Evolutionary conservation across 2,113 vertebrate species (phyloP).

Genomic region (Ctenodactylus gundi): DNA sequence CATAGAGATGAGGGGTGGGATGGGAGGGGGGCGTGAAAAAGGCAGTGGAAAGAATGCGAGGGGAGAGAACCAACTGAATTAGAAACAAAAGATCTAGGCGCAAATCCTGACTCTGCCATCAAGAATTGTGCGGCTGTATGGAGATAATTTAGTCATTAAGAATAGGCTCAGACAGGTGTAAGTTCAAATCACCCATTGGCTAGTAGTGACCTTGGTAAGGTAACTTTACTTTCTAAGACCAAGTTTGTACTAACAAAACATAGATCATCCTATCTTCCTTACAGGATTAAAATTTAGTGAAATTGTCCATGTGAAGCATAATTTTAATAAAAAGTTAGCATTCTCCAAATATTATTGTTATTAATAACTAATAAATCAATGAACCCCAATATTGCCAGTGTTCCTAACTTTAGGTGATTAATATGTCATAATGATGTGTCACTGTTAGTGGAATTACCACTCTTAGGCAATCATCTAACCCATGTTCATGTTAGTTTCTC

Average conservation of each 20-base stretch:
- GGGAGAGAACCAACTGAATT: neutral
- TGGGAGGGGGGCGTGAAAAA: no score
- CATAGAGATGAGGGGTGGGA: no score
- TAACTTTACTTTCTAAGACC: neutral
- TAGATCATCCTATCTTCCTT: neutral
- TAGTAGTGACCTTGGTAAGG: neutral
- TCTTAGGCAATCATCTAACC: neutral
- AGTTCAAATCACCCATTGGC: neutral
- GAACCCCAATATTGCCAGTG: neutral
- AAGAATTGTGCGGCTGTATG: neutral
- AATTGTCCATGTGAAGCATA: neutral
- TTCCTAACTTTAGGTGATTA: neutral
- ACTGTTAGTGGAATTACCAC: neutral
- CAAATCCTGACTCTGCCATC: neutral
- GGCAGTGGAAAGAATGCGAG: no score
- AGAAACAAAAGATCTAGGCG: neutral
- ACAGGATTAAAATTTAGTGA: neutral
- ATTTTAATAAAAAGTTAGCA: neutral
- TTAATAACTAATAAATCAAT: neutral
- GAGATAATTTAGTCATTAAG: neutral
- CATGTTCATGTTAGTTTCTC: neutral
- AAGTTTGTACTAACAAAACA: neutral
- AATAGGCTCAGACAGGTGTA: neutral
- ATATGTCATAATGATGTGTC: neutral
- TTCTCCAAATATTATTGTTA: neutral